These are phyloP conservation scores for Xenus cinereus DNA, from an alignment of 2,113 vertebrate genomes.

Conservation along the genomic window DNA sequence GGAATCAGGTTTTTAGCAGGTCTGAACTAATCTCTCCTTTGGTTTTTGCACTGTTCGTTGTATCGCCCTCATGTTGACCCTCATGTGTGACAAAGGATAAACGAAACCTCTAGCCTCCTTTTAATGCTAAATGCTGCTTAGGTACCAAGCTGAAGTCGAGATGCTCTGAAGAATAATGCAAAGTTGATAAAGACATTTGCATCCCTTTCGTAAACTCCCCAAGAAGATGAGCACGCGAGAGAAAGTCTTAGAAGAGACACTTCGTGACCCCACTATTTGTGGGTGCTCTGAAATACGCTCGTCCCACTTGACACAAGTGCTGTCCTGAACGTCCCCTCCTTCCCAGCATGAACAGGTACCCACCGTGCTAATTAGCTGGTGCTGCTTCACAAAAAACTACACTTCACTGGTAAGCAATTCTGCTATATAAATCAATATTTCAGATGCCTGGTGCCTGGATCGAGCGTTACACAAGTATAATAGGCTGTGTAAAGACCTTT, in stretches of 20 bases:
- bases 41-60: background rate
- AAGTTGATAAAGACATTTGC: background rate
- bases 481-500: background rate
- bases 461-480: background rate
- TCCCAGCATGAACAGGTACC: background rate
- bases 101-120: background rate
- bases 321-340: background rate
- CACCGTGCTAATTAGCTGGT: background rate
- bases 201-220: background rate
- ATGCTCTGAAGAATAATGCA: background rate
- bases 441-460: background rate
- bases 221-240: background rate
- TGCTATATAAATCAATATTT: background rate
- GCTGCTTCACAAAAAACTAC: background rate
- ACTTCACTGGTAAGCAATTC: background rate
- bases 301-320: background rate
- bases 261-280: fast-evolving
- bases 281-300: background rate
- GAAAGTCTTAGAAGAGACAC: background rate
- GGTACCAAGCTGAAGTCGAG: background rate
- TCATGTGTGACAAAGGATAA: background rate
- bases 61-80: background rate
- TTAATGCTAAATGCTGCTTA: background rate
- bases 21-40: background rate
- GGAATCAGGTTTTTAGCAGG: background rate